phyloP scores from a whole-genome alignment of 1,140 invertebrate species.

The Maniola jurtina region DNA sequence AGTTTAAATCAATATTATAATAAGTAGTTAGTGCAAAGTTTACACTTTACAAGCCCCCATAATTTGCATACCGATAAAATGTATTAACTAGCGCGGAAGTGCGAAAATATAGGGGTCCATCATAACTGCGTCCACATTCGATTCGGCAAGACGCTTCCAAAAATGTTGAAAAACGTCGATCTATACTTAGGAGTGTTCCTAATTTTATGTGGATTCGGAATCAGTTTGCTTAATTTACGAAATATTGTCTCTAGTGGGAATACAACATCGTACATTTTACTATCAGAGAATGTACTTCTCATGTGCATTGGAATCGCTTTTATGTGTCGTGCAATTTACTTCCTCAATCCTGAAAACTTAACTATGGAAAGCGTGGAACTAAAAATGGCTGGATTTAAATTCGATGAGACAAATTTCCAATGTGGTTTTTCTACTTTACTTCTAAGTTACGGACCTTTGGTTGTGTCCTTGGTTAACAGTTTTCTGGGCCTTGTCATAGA shows the following conservation, averaged over 20 bases:
- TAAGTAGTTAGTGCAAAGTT: neutral
- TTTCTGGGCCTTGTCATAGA: conserved; percentile 64
- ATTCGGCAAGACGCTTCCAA: conserved; percentile 18
- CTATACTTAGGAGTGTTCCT: conserved; percentile 62
- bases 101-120: conserved; percentile 51
- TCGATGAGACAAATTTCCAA: conserved; percentile 16
- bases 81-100: conserved; percentile 39
- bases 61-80: conserved; percentile 65
- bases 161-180: conserved; percentile 56
- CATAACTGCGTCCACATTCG: conserved; percentile 30
- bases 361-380: conserved; percentile 44
- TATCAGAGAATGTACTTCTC: conserved; percentile 67
- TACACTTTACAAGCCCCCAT: conserved; percentile 50
- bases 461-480: conserved; percentile 67
- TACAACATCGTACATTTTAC: conserved; percentile 45
- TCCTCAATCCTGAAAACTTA: conserved; percentile 42
- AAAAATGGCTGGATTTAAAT: conserved; percentile 34
- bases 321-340: conserved; percentile 46
- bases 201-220: conserved; percentile 58
- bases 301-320: conserved; percentile 65
- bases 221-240: conserved; percentile 59
- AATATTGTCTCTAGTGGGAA: conserved; percentile 45
- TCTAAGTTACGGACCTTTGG: conserved; percentile 60
- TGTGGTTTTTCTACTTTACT: conserved; percentile 59
- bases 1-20: conserved; percentile 9